Evolutionary conservation across 2,797 vertebrate species (phyloP), one percentile per base, ranked within the genome.

Genomic region (Neoniphon sammara): DNA sequence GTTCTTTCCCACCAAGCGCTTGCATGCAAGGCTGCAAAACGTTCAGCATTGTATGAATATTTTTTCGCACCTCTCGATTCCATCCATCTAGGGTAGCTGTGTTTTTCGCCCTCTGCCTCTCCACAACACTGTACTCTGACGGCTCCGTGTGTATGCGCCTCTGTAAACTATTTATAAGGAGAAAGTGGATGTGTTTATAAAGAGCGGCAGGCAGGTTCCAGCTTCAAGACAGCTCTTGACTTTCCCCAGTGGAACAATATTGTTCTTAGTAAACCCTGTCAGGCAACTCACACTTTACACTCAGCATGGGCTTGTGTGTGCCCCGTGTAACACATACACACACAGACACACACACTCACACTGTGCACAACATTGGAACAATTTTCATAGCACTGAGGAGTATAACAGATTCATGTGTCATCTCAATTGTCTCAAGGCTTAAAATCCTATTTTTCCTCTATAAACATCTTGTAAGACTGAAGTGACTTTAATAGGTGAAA

Each of bases 121-220:
- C 17, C 39, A 34, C 54, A 20, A 20, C 21, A 27, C 50, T 1
- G 56, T 47, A 17, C 15, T 11, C 44, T 18, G 56, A 31, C 30
- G 46, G 30, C 52, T 49, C 18, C 0, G 30, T 64, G 71, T 69
- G 66, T 65, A 78, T 80, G 77, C 75, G 68, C 64, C 49, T 87
- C 39, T 84, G 76, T 87, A 89, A 90, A 90, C 90, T 88, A 87
- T 90, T 90, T 90, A 89, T 85, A 85, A 83, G 78, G 75, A 75
- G 56, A 75, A 81, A 58, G 30, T 82, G 65, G 42, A 82, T 77
- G 54, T 87, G 85, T 87, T 84, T 88, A 85, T 84, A 85, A 75
- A 85, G 77, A 87, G 68, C 70, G 71, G 78, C 34, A 60, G 84
- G 70, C 17, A 15, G 6, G 17, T 61, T 78, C 57, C 73, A 70